Evolutionary conservation across 1,140 invertebrate species (phyloP).

Genomic region (Drosophila nebulosa): DNA sequence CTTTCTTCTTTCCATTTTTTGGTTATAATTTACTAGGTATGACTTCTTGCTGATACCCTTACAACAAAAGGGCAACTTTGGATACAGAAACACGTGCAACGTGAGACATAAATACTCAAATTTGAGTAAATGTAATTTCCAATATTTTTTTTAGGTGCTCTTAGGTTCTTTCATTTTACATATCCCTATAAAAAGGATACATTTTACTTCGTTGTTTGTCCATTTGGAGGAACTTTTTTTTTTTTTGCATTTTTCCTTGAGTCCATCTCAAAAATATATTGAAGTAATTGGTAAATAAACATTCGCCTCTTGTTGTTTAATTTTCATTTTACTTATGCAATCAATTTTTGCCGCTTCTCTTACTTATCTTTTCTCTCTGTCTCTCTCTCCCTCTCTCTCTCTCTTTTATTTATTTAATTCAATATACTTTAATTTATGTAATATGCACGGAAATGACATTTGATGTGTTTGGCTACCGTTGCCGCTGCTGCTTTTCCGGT

Average conservation of each 20-base stretch:
- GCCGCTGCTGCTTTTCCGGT: constrained; percentile 20
- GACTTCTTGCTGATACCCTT: constrained; percentile 16
- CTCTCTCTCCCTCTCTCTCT: too few species aligned
- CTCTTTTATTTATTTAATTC: constrained; percentile 28
- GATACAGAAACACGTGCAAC: too few species aligned
- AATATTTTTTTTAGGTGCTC: too few species aligned
- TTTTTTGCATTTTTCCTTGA: not conserved
- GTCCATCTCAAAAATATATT: constrained; percentile 43
- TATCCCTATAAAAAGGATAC: too few species aligned
- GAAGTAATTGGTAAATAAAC: constrained; percentile 70
- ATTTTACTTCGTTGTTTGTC: not conserved
- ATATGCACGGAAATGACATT: constrained; percentile 69
- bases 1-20: not conserved
- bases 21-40: constrained; percentile 28
- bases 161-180: too few species aligned
- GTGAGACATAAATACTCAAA: too few species aligned
- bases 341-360: not conserved
- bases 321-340: constrained; percentile 24
- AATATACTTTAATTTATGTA: constrained; percentile 71
- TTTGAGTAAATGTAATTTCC: too few species aligned
- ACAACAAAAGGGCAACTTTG: not conserved
- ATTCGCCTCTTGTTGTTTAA: constrained; percentile 38
- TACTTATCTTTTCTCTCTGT: constrained; percentile 22
- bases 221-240: constrained; percentile 12
- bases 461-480: constrained; percentile 43